Evolutionary conservation across 2,113 vertebrate genomes (phyloP).

Genomic region (Lota lota): DNA sequence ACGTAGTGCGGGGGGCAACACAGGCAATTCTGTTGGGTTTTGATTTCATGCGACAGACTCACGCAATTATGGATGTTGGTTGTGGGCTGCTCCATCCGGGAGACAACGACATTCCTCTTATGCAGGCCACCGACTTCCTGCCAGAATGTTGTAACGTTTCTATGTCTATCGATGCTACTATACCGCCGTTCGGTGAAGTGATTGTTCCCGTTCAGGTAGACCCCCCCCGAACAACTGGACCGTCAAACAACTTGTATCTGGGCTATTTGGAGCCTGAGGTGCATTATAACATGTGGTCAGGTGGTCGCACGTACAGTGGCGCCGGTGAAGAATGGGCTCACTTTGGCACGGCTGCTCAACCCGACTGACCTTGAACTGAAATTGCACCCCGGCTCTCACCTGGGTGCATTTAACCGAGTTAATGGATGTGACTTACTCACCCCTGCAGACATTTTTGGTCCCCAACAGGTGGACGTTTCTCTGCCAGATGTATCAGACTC

Average conservation of each 20-base stretch:
- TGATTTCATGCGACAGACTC: too few species aligned
- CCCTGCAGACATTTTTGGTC: background rate
- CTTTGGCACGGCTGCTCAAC: background rate
- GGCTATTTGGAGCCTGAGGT: slow-evolving; percentile 1
- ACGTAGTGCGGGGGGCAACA: too few species aligned
- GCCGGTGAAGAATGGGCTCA: background rate
- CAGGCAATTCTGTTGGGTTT: background rate
- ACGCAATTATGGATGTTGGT: too few species aligned
- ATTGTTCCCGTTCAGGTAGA: background rate
- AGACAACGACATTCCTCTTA: too few species aligned
- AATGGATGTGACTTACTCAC: background rate
- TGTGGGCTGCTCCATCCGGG: too few species aligned
- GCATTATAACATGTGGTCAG: background rate
- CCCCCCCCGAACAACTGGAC: background rate
- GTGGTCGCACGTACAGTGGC: background rate
- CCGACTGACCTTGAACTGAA: too few species aligned
- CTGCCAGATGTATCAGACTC: too few species aligned
- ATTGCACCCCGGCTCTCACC: background rate
- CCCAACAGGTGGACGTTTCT: too few species aligned
- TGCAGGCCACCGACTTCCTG: too few species aligned
- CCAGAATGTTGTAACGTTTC: too few species aligned
- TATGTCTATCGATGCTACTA: too few species aligned
- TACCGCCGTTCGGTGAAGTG: too few species aligned
- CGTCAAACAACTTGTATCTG: background rate
- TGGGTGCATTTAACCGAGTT: slow-evolving; percentile 1